phyloP scores from a whole-genome alignment of 2,888 invertebrate species.

The Pecten maximus region DNA sequence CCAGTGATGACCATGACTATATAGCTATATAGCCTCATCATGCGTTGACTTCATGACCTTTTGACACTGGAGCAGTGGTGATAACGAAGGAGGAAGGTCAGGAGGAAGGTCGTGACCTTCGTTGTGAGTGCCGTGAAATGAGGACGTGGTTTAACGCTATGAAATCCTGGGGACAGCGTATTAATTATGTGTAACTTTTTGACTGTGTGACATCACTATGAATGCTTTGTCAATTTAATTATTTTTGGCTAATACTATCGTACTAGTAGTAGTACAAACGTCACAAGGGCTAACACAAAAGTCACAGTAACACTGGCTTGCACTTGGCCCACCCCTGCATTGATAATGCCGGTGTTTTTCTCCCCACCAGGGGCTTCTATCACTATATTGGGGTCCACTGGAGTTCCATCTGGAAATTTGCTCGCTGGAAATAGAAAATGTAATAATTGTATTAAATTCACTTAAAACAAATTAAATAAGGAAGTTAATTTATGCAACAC shows the following conservation, averaged over 20 bases:
- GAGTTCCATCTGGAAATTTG: conserved; percentile 21
- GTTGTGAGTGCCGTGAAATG: not conserved
- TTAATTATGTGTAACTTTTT: not conserved
- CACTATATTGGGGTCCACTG: conserved; percentile 14
- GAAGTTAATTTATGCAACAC: too few relatives aligned
- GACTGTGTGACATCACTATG: conserved; percentile 1
- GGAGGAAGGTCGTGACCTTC: not conserved
- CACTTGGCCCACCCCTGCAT: not conserved
- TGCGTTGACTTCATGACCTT: not conserved
- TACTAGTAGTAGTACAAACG: not conserved
- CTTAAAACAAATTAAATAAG: too few relatives aligned
- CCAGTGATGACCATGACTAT: not conserved
- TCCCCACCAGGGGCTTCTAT: not conserved
- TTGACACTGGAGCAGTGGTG: not conserved
- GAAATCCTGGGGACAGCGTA: not conserved
- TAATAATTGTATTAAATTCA: too few relatives aligned
- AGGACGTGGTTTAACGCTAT: not conserved
- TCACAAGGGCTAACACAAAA: not conserved
- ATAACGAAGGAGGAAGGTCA: not conserved
- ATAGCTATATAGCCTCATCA: not conserved
- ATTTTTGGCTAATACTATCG: conserved; percentile 22
- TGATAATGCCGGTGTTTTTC: not conserved
- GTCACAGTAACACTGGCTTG: not conserved
- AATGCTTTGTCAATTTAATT: not conserved
- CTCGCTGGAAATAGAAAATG: not conserved